phyloP scores from a whole-genome alignment of 2,797 vertebrate genomes.

The Xenops minutus region DNA sequence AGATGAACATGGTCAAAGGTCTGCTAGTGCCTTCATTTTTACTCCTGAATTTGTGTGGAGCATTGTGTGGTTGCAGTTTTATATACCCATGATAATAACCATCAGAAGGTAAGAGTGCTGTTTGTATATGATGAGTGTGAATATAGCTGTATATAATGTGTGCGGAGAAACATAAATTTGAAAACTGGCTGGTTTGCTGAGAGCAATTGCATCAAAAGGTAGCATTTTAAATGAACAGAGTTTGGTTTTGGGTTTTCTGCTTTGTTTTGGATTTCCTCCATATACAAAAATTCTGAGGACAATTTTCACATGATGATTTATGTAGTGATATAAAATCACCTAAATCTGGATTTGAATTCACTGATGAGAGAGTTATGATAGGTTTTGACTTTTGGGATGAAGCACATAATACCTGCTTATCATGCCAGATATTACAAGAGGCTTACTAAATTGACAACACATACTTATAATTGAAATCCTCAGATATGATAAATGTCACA shows the following conservation, averaged over 20 bases:
- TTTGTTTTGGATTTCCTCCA: background rate
- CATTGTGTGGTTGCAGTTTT: background rate
- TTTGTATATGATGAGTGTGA: background rate
- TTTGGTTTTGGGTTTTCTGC: background rate
- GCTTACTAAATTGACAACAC: background rate
- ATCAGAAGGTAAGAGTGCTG: background rate
- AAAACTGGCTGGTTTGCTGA: background rate
- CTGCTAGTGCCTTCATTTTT: background rate
- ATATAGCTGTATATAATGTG: background rate
- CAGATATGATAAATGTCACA: background rate
- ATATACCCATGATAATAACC: background rate
- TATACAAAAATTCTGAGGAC: background rate
- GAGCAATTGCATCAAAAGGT: background rate
- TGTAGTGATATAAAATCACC: background rate
- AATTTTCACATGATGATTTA: background rate
- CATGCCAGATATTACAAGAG: background rate
- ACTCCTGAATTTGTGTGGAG: background rate
- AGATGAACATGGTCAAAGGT: background rate
- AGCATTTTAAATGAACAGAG: background rate
- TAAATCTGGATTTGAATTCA: background rate
- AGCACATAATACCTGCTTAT: background rate
- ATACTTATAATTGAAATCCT: background rate
- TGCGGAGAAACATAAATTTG: background rate
- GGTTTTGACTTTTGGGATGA: background rate
- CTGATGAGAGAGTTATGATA: background rate